phyloP scores from a whole-genome alignment of 2,888 invertebrate genomes.

The Oxyscelio sp. region DNA sequence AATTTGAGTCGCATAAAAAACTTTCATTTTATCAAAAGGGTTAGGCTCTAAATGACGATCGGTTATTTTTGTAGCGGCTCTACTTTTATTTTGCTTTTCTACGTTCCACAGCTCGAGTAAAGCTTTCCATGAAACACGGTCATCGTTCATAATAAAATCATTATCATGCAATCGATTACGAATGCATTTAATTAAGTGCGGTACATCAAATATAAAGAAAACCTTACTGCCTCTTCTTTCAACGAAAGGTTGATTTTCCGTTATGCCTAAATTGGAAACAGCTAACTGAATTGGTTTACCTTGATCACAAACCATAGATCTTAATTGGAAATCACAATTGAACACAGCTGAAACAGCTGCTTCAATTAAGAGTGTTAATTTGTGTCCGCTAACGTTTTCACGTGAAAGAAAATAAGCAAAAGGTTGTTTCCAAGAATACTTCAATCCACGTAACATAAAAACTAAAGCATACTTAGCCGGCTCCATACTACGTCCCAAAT shows the following conservation, averaged over 20 bases:
- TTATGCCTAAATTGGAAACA: slow-evolving; percentile 65
- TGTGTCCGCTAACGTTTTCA: slow-evolving; percentile 46
- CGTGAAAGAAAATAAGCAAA: slow-evolving; percentile 74
- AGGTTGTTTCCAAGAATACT: slow-evolving; percentile 77
- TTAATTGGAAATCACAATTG: slow-evolving; percentile 66
- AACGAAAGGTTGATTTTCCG: slow-evolving; percentile 66
- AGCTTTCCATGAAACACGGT: slow-evolving; percentile 16
- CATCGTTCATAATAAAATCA: slow-evolving; percentile 11
- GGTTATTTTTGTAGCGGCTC: slow-evolving; percentile 72
- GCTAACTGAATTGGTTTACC: slow-evolving; percentile 72
- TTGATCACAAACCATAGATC: slow-evolving; percentile 76
- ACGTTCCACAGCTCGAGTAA: slow-evolving; percentile 62
- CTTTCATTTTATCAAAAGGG: slow-evolving; percentile 77
- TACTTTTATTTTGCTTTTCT: slow-evolving; percentile 58
- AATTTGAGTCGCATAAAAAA: slow-evolving; percentile 76
- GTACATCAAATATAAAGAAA: slow-evolving; percentile 72
- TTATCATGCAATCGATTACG: slow-evolving; percentile 27
- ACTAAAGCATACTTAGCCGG: slow-evolving; percentile 77
- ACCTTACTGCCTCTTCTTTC: slow-evolving; percentile 61
- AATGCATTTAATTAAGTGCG: slow-evolving; percentile 28
- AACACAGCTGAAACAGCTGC: slow-evolving; percentile 45
- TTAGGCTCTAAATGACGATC: slow-evolving; percentile 74
- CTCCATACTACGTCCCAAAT: slow-evolving; percentile 60
- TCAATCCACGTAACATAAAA: slow-evolving; percentile 77
- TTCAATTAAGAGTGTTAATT: slow-evolving; percentile 39